A percentile compares a stretch with the other conserved stretches of the same genome.
These are phyloP conservation scores for Panthera uncia DNA, from an alignment of 2,113 vertebrate genomes.

Conservation along the genomic window DNA sequence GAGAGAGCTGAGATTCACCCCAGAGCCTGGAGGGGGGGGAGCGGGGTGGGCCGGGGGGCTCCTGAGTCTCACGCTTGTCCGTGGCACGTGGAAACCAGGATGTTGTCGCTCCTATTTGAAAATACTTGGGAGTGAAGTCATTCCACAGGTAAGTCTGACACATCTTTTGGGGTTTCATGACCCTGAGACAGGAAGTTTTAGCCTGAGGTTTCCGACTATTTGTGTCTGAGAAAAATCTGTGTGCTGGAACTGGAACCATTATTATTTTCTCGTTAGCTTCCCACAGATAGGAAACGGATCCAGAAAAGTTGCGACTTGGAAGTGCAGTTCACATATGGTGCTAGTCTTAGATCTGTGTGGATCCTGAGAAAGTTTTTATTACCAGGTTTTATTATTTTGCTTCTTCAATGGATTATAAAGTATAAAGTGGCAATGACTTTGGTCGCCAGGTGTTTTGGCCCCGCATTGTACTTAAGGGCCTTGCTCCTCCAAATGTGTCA, in stretches of 20 bases:
- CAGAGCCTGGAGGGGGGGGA: not conserved
- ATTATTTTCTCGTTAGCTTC: conserved; percentile 76
- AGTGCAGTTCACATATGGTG: conserved; percentile 65
- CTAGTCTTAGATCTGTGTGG: not conserved
- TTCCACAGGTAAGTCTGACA: not conserved
- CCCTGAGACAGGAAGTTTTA: not conserved
- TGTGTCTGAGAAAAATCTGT: conserved; percentile 1
- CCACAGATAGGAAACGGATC: conserved; percentile 65
- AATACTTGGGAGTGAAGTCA: not conserved
- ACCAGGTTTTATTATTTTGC: conserved; percentile 35
- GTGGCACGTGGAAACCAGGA: not conserved
- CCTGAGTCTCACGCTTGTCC: not conserved
- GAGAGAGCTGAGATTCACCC: not conserved
- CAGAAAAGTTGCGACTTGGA: conserved; percentile 62
- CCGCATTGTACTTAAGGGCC: not conserved
- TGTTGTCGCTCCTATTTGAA: not conserved
- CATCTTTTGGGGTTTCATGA: not conserved
- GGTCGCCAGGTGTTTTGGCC: not conserved
- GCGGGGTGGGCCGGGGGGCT: fast-evolving
- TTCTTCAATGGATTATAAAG: not conserved
- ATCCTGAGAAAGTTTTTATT: conserved; percentile 58
- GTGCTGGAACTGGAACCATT: conserved; percentile 53
- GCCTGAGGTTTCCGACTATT: conserved; percentile 41
- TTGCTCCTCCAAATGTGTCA: not conserved
- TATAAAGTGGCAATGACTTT: conserved; percentile 4